A percentile compares a stretch with the other conserved stretches of the same genome.
Conservation (phyloP, 2,113 vertebrate species). For the Clarias macrocephalus region DNA sequence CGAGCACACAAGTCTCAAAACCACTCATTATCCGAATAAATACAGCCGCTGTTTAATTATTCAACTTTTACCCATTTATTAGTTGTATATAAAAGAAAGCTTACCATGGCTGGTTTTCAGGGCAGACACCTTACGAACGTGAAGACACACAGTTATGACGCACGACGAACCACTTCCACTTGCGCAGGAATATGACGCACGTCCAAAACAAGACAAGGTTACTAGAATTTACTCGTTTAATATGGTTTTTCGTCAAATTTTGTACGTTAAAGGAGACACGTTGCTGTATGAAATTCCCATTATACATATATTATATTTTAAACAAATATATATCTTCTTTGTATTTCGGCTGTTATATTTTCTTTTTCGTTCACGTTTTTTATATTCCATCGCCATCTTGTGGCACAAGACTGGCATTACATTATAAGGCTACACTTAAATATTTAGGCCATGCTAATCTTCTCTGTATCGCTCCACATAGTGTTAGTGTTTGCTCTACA, state of each 20-base stretch:
- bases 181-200: constrained; percentile 22
- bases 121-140: background rate
- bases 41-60: no score
- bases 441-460: no score
- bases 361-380: no score
- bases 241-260: background rate
- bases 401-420: background rate
- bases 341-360: background rate
- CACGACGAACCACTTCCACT: background rate
- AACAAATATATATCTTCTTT: background rate
- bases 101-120: constrained; percentile 4
- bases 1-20: no score
- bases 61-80: background rate
- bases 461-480: no score
- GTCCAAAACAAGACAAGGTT: background rate
- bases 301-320: background rate
- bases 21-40: no score
- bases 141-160: constrained; percentile 2
- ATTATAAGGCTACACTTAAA: background rate
- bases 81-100: background rate
- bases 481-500: background rate
- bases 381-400: background rate
- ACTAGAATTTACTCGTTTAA: background rate
- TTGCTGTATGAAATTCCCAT: background rate
- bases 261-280: background rate